Evolutionary conservation across 2,888 invertebrate species (phyloP), one percentile per base, ranked within the genome.

Genomic region (Cheilosia variabilis): DNA sequence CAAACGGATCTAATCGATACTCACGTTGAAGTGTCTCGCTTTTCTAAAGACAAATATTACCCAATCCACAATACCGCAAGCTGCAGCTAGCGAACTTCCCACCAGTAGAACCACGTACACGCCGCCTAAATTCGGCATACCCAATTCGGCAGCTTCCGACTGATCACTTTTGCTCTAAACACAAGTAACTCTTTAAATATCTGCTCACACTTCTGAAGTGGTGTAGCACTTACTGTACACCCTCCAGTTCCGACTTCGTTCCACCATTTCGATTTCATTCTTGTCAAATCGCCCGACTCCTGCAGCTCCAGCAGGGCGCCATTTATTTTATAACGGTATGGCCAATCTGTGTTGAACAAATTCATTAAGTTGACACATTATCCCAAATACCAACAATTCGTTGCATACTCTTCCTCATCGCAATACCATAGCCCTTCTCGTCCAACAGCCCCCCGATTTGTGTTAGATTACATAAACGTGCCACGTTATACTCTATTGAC

Each of bases 201-300:
- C 2, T 24, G 15, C 0, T 10, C 19, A 7, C 7, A 15, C 4
- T 4, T 50, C 7, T 52, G 1, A 3, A 31, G 13, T 10, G 6
- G 15, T 0, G 24, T 9, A 37, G 17, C 17, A 75, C 92, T 92
- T 93, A 95, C 96, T 89, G 93, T 92, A 89, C 96, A 96, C 80
- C 95, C 95, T 45, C 95, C 95, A 19, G 95, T 96, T 88, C 95
- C 93, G 90, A 95, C 95, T 92, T 97, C 96, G 89, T 96, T 96
- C 98, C 98, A 98, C 98, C 98, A 98, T 91, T 95, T 96, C 87
- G 95, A 94, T 92, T 97, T 97, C 93, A 98, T 93, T 88, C 94
- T 93, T 17, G 95, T 95, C 83, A 98, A 93, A 78, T 94, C 93
- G 43, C 97, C 97, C 55, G 94, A 94, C 93, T 98, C 98, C 93